A percentile compares a stretch with the other conserved stretches of the same genome.
Evolutionary conservation across 2,113 vertebrate species (phyloP).

Genomic region (Pteropus alecto): DNA sequence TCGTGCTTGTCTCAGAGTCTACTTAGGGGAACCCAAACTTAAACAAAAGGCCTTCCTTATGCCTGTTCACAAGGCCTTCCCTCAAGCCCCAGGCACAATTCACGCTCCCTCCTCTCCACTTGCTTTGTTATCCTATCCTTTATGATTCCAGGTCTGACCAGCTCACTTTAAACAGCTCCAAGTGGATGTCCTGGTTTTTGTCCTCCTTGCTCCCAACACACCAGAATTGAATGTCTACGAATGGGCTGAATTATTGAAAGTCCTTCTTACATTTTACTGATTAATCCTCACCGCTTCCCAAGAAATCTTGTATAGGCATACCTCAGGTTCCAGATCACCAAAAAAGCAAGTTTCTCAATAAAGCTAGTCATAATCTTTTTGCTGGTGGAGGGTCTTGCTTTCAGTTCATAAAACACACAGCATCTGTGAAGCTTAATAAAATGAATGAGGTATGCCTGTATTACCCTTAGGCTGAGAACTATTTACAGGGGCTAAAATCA

Average conservation of each 20-base stretch:
- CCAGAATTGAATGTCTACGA: background rate
- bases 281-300: background rate
- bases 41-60: background rate
- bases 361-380: background rate
- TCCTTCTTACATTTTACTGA: conserved; percentile 6
- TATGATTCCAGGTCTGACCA: background rate
- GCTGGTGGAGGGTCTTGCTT: background rate
- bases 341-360: background rate
- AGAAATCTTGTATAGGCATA: background rate
- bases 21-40: background rate
- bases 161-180: background rate
- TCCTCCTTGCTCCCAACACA: background rate
- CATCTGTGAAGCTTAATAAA: background rate
- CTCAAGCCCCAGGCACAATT: background rate
- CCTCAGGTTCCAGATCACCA: background rate
- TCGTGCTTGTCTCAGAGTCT: background rate
- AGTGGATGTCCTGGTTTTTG: background rate
- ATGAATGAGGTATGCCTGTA: background rate
- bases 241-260: background rate
- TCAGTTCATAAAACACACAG: background rate
- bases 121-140: background rate
- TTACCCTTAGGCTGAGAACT: background rate
- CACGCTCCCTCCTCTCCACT: background rate
- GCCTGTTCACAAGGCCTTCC: background rate
- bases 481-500: background rate